Evolutionary conservation across 2,888 invertebrate genomes (phyloP), one percentile per base, ranked within the genome.

Genomic region (Lepidocyrtinus sp.): DNA sequence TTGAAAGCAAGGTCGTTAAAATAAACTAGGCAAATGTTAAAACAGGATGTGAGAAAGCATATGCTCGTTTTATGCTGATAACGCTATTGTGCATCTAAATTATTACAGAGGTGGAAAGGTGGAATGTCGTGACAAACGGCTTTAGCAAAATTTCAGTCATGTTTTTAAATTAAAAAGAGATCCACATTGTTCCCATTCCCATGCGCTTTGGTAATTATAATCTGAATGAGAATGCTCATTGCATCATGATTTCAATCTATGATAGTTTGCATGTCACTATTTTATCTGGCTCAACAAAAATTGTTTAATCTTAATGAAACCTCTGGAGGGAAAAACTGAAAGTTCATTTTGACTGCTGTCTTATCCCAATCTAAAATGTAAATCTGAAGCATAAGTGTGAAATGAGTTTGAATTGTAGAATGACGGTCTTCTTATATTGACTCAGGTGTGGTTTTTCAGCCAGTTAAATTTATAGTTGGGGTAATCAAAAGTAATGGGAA

Each of bases 31-130:
- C 36, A 36, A 12, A 36, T 7, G 36, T 36, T 36, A 36, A 36
- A 7, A 62, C 45, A 71, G 71, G 71, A 71, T 71, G 36, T 62
- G 71, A 62, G 61, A 71, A 71, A 67, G 67, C 67, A 67, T 7
- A 36, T 36, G 12, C 5, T 36, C 5, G 5, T 36, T 36, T 36
- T 36, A 36, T 7, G 12, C 36, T 36, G 12, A 36, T 36, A 36
- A 36, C 12, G 36, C 12, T 12, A 36, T 12, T 36, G 36, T 36
- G 12, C 5, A 12, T 12, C 36, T 36, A n/a, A n/a, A n/a, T n/a
- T n/a, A n/a, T n/a, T n/a, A n/a, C n/a, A n/a, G n/a, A n/a, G n/a
- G n/a, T n/a, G 36, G 12, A 36, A 12, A 36, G 36, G 5, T 36
- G 36, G 12, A 36, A 36, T 36, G 12, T 36, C 36, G 36, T 36